These are phyloP conservation scores for Laspeyria flexula DNA, from an alignment of 2,888 invertebrate species.

Conservation along the genomic window DNA sequence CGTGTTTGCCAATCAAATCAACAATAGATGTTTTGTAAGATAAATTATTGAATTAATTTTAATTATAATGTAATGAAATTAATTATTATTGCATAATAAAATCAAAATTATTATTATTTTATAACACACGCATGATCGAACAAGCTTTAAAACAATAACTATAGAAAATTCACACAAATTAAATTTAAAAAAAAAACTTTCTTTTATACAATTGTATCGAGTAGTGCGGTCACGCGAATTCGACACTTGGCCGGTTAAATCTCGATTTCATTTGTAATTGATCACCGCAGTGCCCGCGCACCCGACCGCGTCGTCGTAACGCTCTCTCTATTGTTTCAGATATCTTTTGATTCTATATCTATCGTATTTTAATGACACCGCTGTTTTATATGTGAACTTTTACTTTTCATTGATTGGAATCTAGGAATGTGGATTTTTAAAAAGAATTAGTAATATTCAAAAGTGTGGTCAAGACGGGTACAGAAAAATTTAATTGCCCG, in stretches of 20 bases:
- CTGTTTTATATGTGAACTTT: slow-evolving; percentile 57
- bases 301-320: slow-evolving; percentile 41
- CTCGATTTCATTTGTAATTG: slow-evolving; percentile 66
- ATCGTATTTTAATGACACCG: slow-evolving; percentile 54
- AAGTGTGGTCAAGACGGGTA: no score
- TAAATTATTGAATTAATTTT: no score
- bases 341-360: slow-evolving; percentile 64
- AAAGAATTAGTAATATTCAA: no score
- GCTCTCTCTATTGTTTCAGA: slow-evolving; percentile 76
- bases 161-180: no score
- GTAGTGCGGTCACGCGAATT: slow-evolving; percentile 26
- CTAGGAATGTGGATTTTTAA: slow-evolving; percentile 4
- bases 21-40: no score
- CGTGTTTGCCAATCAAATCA: no score
- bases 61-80: no score
- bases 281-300: slow-evolving; percentile 57
- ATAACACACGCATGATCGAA: no score
- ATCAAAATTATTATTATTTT: no score
- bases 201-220: slow-evolving; percentile 10
- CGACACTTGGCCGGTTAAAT: slow-evolving; percentile 53
- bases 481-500: no score
- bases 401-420: slow-evolving; percentile 53
- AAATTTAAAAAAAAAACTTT: slow-evolving; percentile 15
- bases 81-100: no score
- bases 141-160: no score